Conservation (phyloP, 2,113 vertebrate species). For the Andinoacara biseriatus region DNA sequence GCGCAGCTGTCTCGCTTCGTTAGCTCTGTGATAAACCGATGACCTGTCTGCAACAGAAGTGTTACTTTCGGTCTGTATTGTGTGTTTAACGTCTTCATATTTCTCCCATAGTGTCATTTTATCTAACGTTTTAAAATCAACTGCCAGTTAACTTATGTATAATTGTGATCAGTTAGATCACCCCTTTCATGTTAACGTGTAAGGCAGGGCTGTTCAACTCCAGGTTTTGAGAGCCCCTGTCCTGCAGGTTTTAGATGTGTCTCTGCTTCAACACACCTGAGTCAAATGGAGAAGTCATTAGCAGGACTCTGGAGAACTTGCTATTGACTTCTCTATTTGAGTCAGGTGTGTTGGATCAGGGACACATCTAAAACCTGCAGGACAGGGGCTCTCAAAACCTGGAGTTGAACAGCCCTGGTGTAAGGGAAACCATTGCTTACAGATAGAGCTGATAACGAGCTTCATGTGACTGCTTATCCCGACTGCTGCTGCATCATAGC, state of each 20-base stretch:
- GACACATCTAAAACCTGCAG: too few species aligned
- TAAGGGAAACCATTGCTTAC: not conserved
- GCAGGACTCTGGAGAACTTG: too few species aligned
- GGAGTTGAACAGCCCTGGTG: too few species aligned
- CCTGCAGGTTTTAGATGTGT: too few species aligned
- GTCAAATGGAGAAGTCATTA: too few species aligned
- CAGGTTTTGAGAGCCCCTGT: too few species aligned
- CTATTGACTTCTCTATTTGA: too few species aligned
- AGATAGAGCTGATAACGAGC: not conserved
- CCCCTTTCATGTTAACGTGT: not conserved
- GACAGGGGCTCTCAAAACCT: too few species aligned
- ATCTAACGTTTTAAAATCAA: not conserved
- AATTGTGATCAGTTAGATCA: not conserved
- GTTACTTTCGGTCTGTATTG: not conserved
- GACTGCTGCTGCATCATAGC: not conserved
- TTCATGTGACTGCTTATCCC: not conserved
- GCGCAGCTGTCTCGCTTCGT: not conserved
- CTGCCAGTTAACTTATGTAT: too few species aligned
- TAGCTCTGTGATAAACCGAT: not conserved
- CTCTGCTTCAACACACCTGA: too few species aligned
- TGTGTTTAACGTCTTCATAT: not conserved
- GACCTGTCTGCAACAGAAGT: not conserved
- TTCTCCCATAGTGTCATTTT: not conserved
- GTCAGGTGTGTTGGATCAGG: too few species aligned
- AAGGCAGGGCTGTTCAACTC: too few species aligned